These are phyloP conservation scores for Babyrousa celebensis DNA, from an alignment of 2,797 vertebrate species.

Conservation along the genomic window DNA sequence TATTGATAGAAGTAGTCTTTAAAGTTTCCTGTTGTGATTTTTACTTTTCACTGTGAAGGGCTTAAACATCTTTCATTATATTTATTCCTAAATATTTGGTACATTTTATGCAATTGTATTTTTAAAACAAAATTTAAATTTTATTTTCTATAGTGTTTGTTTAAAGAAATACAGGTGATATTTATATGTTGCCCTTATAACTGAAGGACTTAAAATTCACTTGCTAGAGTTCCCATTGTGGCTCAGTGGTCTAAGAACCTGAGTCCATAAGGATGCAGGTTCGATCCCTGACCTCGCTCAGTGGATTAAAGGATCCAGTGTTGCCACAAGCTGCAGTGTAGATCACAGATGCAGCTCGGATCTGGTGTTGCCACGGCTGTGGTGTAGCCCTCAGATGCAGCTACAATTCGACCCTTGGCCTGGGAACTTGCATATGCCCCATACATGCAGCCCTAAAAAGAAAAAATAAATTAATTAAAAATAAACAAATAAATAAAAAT, in stretches of 20 bases:
- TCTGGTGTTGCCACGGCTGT: no score
- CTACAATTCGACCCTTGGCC: no score
- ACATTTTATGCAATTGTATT: neutral
- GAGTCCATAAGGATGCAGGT: no score
- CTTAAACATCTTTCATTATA: neutral
- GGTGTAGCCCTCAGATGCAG: no score
- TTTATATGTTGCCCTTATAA: neutral
- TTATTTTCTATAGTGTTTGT: neutral
- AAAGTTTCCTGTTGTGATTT: neutral
- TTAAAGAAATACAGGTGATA: neutral
- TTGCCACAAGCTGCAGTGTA: no score
- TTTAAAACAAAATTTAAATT: slow-evolving; percentile 1
- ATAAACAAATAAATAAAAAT: neutral
- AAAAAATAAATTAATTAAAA: no score
- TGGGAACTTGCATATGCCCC: no score
- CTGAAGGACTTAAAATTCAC: neutral
- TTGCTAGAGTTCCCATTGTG: neutral
- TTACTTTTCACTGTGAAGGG: neutral
- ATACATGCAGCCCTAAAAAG: no score
- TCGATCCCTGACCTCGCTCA: no score
- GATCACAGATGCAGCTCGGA: no score
- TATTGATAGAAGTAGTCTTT: neutral
- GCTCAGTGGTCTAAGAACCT: no score
- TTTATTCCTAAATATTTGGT: neutral
- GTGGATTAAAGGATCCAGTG: no score